These are phyloP conservation scores for Erpetoichthys calabaricus DNA, from an alignment of 2,797 vertebrate genomes.

Conservation along the genomic window DNA sequence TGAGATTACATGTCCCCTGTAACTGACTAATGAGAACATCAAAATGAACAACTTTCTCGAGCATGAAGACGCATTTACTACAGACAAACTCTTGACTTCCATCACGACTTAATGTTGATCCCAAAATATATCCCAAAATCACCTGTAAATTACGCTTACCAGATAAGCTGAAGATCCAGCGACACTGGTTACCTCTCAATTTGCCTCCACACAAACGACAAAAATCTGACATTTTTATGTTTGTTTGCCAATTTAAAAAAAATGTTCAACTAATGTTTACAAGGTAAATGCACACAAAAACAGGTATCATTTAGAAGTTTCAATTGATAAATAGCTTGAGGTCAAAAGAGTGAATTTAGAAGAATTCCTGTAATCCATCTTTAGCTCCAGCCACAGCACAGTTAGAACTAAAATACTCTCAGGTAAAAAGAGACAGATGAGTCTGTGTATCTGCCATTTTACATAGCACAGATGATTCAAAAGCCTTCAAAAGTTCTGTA, in stretches of 20 bases:
- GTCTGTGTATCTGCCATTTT: too few species aligned
- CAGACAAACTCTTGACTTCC: conserved; percentile 51
- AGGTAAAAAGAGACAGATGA: not conserved
- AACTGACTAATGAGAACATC: conserved; percentile 40
- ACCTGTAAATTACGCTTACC: conserved; percentile 43
- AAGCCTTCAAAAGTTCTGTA: too few species aligned
- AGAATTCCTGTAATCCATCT: conserved; percentile 44
- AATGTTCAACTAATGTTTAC: not conserved
- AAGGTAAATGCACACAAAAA: too few species aligned
- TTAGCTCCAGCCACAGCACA: conserved; percentile 18
- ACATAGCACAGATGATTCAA: too few species aligned
- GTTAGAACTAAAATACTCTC: not conserved
- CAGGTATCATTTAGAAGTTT: too few species aligned
- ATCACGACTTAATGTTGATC: conserved; percentile 40
- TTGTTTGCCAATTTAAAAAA: not conserved
- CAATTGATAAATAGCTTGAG: too few species aligned
- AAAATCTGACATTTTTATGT: conserved; percentile 38
- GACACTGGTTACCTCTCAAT: conserved; percentile 44
- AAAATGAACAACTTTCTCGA: conserved; percentile 47
- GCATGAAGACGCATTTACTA: conserved; percentile 50
- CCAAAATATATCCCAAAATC: conserved; percentile 49
- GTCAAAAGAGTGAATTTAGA: conserved; percentile 33
- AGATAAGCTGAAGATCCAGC: conserved; percentile 52
- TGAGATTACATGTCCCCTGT: conserved; percentile 31
- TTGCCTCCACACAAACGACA: conserved; percentile 47